These are phyloP conservation scores for Xanthorhoe designata DNA, from an alignment of 2,888 invertebrate genomes.

Conservation along the genomic window DNA sequence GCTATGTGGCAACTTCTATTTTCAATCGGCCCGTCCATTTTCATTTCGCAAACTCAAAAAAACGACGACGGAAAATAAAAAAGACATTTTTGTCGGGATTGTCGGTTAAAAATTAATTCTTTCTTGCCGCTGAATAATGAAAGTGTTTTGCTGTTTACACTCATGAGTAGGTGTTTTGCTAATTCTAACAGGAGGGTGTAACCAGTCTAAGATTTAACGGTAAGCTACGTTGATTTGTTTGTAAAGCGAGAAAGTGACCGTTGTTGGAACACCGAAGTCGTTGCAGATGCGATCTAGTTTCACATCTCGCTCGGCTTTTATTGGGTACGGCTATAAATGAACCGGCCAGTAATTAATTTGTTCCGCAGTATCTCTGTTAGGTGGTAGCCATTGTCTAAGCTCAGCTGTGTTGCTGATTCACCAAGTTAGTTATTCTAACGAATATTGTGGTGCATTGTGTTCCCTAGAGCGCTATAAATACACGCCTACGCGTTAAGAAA, in stretches of 20 bases:
- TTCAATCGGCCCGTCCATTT: constrained; percentile 69
- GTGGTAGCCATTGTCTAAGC: constrained; percentile 62
- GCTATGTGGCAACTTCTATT: constrained; percentile 8
- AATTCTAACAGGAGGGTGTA: constrained; percentile 52
- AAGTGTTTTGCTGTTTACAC: constrained; percentile 61
- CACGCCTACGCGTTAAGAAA: constrained; percentile 62
- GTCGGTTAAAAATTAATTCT: constrained; percentile 61
- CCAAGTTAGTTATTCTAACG: constrained; percentile 46
- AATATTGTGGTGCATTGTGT: constrained; percentile 44
- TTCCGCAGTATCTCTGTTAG: constrained; percentile 64
- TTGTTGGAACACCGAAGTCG: constrained; percentile 67
- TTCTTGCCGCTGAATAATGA: constrained; percentile 70
- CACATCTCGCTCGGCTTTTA: constrained; percentile 67
- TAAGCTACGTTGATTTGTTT: constrained; percentile 79
- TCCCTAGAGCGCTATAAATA: constrained; percentile 48
- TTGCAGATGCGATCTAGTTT: constrained; percentile 76
- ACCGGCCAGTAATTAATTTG: constrained; percentile 69
- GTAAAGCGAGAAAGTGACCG: constrained; percentile 81
- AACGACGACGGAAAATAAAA: constrained; percentile 75
- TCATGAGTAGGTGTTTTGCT: constrained; percentile 59
- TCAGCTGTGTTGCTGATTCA: constrained; percentile 55
- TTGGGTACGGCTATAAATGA: constrained; percentile 71
- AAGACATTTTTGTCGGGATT: constrained; percentile 58
- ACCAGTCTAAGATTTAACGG: constrained; percentile 61
- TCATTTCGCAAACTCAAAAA: constrained; percentile 77